Conservation (phyloP, 2,113 vertebrate genomes). For the Tachysurus fulvidraco region DNA sequence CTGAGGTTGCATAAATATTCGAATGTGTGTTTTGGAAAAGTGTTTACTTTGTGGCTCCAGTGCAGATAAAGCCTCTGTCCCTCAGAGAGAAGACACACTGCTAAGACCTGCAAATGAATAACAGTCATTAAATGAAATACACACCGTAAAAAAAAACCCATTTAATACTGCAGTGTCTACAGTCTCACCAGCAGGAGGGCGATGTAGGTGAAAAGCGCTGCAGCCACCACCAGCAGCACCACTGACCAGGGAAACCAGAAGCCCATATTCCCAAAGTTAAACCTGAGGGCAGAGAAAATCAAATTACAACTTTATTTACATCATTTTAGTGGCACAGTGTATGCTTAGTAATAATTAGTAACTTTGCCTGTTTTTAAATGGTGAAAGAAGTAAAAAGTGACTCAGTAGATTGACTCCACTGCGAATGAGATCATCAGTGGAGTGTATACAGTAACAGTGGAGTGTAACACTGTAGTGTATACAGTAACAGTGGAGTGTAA, state of each 20-base stretch:
- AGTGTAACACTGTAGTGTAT: too few relatives aligned
- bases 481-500: too few relatives aligned
- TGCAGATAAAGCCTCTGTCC: constrained; percentile 84
- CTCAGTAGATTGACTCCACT: background rate
- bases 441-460: too few relatives aligned
- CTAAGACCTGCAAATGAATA: constrained; percentile 77
- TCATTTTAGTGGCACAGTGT: too few relatives aligned
- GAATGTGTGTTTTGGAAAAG: background rate
- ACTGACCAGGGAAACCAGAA: constrained; percentile 88
- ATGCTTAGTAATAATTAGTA: background rate
- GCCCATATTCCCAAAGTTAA: constrained; percentile 76
- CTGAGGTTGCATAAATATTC: background rate
- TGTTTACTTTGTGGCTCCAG: constrained; percentile 86
- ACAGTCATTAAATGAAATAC: background rate
- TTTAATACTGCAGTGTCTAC: background rate
- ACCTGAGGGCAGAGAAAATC: constrained; percentile 66
- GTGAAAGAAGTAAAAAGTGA: background rate
- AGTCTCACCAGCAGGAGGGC: constrained; percentile 77
- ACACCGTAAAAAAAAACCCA: background rate
- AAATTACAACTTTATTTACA: too few relatives aligned
- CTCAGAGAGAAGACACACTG: constrained; percentile 82
- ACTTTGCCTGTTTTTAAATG: background rate
- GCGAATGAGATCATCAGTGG: background rate
- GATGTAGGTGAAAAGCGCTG: constrained; percentile 76
- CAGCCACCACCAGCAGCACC: constrained; percentile 75